phyloP scores from a whole-genome alignment of 2,888 invertebrate species.

The Drosophila algonquin region DNA sequence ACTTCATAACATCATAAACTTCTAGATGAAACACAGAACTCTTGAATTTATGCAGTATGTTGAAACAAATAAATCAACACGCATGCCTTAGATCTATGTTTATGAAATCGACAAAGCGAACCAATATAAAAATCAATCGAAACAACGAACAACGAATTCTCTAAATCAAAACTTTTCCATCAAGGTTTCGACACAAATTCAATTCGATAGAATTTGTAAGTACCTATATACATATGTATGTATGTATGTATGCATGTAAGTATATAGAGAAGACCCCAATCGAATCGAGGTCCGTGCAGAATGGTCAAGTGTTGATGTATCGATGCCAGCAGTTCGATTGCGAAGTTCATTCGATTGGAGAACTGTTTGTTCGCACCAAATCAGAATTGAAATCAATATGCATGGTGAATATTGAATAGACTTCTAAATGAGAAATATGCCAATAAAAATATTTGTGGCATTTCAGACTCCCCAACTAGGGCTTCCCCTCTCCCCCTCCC shows the following conservation, averaged over 20 bases:
- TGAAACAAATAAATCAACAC: constrained; percentile 50
- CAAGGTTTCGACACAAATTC: constrained; percentile 67
- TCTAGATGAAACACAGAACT: neutral
- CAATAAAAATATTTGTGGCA: constrained; percentile 65
- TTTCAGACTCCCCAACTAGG: constrained; percentile 44
- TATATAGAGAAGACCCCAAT: constrained; percentile 4
- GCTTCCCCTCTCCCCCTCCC: neutral
- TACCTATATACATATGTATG: neutral
- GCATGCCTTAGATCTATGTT: constrained; percentile 14
- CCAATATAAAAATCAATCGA: constrained; percentile 11
- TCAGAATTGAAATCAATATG: constrained; percentile 58
- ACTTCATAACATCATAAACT: constrained; percentile 4
- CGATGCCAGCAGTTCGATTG: constrained; percentile 65
- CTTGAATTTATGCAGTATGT: constrained; percentile 33
- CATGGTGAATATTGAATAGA: constrained; percentile 68
- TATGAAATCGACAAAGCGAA: constrained; percentile 22
- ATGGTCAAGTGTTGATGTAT: constrained; percentile 71
- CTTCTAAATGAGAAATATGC: constrained; percentile 71
- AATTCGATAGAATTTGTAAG: constrained; percentile 1
- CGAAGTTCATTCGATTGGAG: constrained; percentile 32
- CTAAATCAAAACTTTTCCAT: constrained; percentile 45
- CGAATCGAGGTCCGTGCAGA: constrained; percentile 15
- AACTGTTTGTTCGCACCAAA: constrained; percentile 42
- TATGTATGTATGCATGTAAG: neutral
- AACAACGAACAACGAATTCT: constrained; percentile 20